A percentile compares a stretch with the other conserved stretches of the same genome.
Evolutionary conservation across 1,140 invertebrate genomes (phyloP).

Genomic region (Hydropsyche tenuis): DNA sequence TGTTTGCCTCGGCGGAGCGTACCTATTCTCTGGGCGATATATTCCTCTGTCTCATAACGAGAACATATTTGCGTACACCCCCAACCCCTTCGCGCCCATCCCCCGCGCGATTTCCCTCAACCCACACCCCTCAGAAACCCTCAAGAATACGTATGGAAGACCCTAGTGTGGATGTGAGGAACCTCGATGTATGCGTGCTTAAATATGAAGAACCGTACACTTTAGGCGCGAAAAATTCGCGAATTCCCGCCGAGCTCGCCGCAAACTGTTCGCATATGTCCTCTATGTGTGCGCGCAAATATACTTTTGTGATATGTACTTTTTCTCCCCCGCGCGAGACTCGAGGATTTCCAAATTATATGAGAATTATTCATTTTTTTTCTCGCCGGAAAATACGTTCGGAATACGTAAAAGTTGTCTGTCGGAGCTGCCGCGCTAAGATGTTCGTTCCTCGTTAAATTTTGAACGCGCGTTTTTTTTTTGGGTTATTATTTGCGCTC

Average conservation of each 20-base stretch:
- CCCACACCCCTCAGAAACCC: too few relatives aligned
- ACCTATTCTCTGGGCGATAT: constrained; percentile 48
- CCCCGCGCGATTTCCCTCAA: constrained; percentile 8
- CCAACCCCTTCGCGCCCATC: neutral
- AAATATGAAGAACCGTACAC: constrained; percentile 10
- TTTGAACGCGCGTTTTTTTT: too few relatives aligned
- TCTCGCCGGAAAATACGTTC: neutral
- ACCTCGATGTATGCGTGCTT: neutral
- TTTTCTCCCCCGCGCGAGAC: neutral
- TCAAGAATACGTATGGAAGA: too few relatives aligned
- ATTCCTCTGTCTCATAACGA: constrained; percentile 51
- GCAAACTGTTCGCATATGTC: neutral
- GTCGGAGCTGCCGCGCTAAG: neutral
- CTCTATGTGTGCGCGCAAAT: neutral
- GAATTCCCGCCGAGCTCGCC: neutral
- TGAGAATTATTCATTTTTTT: constrained; percentile 6
- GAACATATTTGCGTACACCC: constrained; percentile 49
- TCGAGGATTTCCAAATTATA: constrained; percentile 5
- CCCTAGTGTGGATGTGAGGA: too few relatives aligned
- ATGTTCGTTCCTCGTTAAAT: too few relatives aligned
- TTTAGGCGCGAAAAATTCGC: neutral
- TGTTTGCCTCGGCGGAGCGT: neutral
- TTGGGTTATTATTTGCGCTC: too few relatives aligned
- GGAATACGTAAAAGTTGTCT: neutral
- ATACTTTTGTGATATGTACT: too few relatives aligned